Percentiles rank a stretch among this genome's conserved stretches.
phyloP scores from a whole-genome alignment of 2,113 vertebrate species.

The Ammodytes dubius region DNA sequence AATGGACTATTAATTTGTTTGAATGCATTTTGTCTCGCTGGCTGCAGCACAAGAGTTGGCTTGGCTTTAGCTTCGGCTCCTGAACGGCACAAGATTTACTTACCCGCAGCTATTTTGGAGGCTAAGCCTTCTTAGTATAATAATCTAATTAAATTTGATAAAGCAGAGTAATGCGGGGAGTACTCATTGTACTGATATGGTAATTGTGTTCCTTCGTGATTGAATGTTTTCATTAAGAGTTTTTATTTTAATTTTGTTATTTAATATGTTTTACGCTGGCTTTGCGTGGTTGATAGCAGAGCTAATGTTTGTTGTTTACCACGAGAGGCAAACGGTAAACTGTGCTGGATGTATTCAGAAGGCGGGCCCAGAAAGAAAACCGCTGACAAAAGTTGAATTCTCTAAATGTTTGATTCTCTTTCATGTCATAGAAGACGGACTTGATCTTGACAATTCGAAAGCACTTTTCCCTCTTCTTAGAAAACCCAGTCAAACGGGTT shows the following conservation, averaged over 20 bases:
- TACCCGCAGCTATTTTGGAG: conserved; percentile 57
- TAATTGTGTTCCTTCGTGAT: conserved; percentile 50
- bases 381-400: conserved; percentile 68
- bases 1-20: conserved; percentile 83
- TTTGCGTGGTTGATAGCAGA: conserved; percentile 30
- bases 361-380: conserved; percentile 21
- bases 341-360: conserved; percentile 18
- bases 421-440: conserved; percentile 42
- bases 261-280: conserved; percentile 27
- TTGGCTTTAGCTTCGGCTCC: conserved; percentile 55
- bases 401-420: conserved; percentile 53
- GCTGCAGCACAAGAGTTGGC: conserved; percentile 48
- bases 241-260: conserved; percentile 21
- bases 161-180: conserved; percentile 70
- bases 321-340: conserved; percentile 19
- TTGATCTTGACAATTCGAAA: conserved; percentile 42
- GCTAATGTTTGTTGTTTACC: conserved; percentile 26
- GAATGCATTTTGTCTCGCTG: conserved; percentile 71
- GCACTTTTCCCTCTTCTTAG: conserved; percentile 22
- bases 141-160: conserved; percentile 77
- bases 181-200: conserved; percentile 62
- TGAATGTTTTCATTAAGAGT: conserved; percentile 44
- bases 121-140: conserved; percentile 48
- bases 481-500: conserved; percentile 47
- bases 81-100: conserved; percentile 61